Percentiles rank a stretch among this genome's conserved stretches.
Evolutionary conservation across 2,797 vertebrate species (phyloP).

Genomic region (Lagodon rhomboides): DNA sequence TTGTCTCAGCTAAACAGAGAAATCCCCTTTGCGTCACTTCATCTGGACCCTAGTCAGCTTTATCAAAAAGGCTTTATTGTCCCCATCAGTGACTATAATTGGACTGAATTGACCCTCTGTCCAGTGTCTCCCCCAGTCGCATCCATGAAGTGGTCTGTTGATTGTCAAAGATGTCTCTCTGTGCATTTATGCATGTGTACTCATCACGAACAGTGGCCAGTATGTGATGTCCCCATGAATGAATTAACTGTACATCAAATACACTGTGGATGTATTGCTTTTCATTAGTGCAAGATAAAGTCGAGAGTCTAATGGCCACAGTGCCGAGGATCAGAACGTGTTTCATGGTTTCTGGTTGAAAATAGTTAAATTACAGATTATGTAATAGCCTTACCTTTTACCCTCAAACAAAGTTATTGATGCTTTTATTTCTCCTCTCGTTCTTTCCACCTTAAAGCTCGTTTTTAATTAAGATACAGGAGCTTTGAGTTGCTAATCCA

Average conservation of each 20-base stretch:
- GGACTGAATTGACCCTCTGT: slow-evolving; percentile 78
- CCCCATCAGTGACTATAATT: slow-evolving; percentile 70
- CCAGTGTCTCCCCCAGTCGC: slow-evolving; percentile 50
- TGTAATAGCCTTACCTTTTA: not conserved
- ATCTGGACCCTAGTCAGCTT: slow-evolving; percentile 52
- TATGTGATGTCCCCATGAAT: slow-evolving; percentile 31
- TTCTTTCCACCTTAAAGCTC: not conserved
- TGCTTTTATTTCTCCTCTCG: slow-evolving; percentile 16
- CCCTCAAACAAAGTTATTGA: slow-evolving; percentile 3
- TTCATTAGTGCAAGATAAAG: slow-evolving; percentile 28
- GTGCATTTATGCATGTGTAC: slow-evolving; percentile 28
- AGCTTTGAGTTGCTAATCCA: not conserved
- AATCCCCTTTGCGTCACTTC: slow-evolving; percentile 66
- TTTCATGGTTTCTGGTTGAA: slow-evolving; percentile 14
- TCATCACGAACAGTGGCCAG: slow-evolving; percentile 26
- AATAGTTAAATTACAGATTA: slow-evolving; percentile 13
- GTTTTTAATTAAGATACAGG: slow-evolving; percentile 1
- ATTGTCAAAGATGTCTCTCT: slow-evolving; percentile 46
- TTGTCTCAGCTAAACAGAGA: slow-evolving; percentile 76
- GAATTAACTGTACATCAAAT: slow-evolving; percentile 41
- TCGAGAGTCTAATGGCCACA: slow-evolving; percentile 1
- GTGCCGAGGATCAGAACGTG: not conserved
- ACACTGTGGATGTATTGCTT: slow-evolving; percentile 30
- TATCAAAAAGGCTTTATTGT: slow-evolving; percentile 76
- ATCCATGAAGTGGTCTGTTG: slow-evolving; percentile 54